Evolutionary conservation across 2,888 invertebrate genomes (phyloP).

Genomic region (Lepidonotus clava): DNA sequence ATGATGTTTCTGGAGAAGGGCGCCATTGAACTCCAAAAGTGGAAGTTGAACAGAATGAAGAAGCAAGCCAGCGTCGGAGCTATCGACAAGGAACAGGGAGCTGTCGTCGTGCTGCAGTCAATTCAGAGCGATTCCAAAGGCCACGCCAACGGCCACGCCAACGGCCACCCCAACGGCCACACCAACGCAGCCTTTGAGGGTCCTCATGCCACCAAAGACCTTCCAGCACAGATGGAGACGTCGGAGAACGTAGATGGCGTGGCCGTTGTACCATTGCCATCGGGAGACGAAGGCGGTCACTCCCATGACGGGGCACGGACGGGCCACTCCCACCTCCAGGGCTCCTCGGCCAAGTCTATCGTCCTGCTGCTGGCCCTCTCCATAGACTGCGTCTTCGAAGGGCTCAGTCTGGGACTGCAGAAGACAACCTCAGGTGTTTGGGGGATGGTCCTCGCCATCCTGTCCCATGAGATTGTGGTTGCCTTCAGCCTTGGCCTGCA

Average conservation of each 20-base stretch:
- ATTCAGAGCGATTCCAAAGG: no score
- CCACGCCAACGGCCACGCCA: no score
- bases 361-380: slow-evolving; percentile 82
- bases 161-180: no score
- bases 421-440: slow-evolving; percentile 69
- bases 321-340: not conserved
- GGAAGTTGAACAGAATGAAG: not conserved
- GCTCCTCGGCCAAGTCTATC: slow-evolving; percentile 75
- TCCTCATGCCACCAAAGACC: no score
- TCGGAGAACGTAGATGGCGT: no score
- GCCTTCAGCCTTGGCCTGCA: slow-evolving; percentile 83
- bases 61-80: no score
- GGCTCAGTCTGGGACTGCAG: slow-evolving; percentile 83
- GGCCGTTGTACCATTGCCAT: no score
- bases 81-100: no score
- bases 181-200: no score
- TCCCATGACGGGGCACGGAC: not conserved
- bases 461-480: slow-evolving; percentile 83
- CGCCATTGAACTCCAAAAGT: not conserved
- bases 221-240: no score
- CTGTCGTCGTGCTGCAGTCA: no score
- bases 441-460: slow-evolving; percentile 80
- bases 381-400: slow-evolving; percentile 83
- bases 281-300: not conserved
- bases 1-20: slow-evolving; percentile 56